These are phyloP conservation scores for Rana temporaria DNA, from an alignment of 2,113 vertebrate genomes.

Conservation along the genomic window DNA sequence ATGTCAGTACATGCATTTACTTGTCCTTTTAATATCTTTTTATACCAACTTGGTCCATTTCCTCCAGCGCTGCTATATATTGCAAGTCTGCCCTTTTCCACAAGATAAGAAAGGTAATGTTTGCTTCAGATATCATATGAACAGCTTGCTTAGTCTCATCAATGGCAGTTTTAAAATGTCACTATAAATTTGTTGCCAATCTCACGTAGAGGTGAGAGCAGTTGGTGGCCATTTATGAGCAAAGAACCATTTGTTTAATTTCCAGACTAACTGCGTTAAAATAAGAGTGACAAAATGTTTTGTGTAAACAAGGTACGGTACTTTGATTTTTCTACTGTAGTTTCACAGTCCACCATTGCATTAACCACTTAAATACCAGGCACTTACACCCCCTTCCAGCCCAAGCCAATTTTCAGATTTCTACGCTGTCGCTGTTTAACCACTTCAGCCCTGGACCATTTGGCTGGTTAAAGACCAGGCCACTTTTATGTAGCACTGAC, in stretches of 20 bases:
- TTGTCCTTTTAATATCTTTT: constrained; percentile 28
- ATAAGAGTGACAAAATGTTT: constrained; percentile 42
- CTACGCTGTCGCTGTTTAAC: no score
- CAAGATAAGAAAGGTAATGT: constrained; percentile 42
- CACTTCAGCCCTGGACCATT: no score
- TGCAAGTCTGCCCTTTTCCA: constrained; percentile 29
- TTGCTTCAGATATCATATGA: constrained; percentile 27
- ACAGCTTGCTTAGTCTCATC: constrained; percentile 40
- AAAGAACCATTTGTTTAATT: constrained; percentile 29
- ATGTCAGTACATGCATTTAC: constrained; percentile 9
- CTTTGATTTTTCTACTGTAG: constrained; percentile 6
- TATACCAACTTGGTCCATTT: background rate
- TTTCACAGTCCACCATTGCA: background rate
- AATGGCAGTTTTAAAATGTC: constrained; percentile 44
- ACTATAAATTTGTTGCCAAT: constrained; percentile 52
- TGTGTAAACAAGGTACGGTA: constrained; percentile 50
- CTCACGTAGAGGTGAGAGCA: constrained; percentile 38
- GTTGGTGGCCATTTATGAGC: constrained; percentile 50
- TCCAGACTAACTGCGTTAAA: constrained; percentile 13
- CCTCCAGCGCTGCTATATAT: constrained; percentile 18
- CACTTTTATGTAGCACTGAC: no score
- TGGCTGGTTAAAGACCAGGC: no score
- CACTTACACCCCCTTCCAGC: no score
- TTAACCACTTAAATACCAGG: no score
- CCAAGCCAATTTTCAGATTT: no score